A percentile compares a stretch with the other conserved stretches of the same genome.
These are phyloP conservation scores for Drosophila cyrtoloma DNA, from an alignment of 2,888 invertebrate genomes.

Conservation along the genomic window DNA sequence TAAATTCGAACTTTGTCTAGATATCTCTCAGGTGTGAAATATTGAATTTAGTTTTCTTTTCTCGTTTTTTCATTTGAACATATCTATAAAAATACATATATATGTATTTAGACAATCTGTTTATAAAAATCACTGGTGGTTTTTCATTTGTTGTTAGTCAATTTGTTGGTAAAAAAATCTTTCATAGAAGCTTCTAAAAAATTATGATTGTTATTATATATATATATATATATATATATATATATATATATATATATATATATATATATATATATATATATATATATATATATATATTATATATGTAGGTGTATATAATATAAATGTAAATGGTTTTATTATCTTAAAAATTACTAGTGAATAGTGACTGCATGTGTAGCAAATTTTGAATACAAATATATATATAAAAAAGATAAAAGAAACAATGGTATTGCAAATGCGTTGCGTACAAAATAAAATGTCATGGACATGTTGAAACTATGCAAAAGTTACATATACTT, in stretches of 20 bases:
- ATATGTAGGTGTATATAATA: slow-evolving; percentile 39
- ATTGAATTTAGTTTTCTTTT: slow-evolving; percentile 29
- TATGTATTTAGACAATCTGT: slow-evolving; percentile 61
- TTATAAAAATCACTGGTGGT: slow-evolving; percentile 80
- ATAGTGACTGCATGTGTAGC: slow-evolving; percentile 61
- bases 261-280: slow-evolving; percentile 42
- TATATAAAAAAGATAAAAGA: slow-evolving; percentile 24
- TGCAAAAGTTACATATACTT: slow-evolving; percentile 4
- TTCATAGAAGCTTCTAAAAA: slow-evolving; percentile 73
- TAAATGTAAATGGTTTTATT: slow-evolving; percentile 53
- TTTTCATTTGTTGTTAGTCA: slow-evolving; percentile 56
- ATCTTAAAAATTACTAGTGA: slow-evolving; percentile 61
- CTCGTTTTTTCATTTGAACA: slow-evolving; percentile 20
- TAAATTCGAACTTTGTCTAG: slow-evolving; percentile 36
- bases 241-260: slow-evolving; percentile 43
- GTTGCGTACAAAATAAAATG: slow-evolving; percentile 50
- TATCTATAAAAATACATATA: slow-evolving; percentile 36
- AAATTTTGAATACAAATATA: slow-evolving; percentile 32
- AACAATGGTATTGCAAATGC: slow-evolving; percentile 32
- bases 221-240: slow-evolving; percentile 39
- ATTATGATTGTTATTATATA: slow-evolving; percentile 44
- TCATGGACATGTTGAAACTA: slow-evolving; percentile 34
- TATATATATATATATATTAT: slow-evolving; percentile 42
- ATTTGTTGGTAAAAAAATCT: slow-evolving; percentile 57
- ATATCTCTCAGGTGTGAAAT: slow-evolving; percentile 37